Base-by-base conservation (phyloP, 2,888 invertebrate species). In the Rhamnusium bicolor region DNA sequence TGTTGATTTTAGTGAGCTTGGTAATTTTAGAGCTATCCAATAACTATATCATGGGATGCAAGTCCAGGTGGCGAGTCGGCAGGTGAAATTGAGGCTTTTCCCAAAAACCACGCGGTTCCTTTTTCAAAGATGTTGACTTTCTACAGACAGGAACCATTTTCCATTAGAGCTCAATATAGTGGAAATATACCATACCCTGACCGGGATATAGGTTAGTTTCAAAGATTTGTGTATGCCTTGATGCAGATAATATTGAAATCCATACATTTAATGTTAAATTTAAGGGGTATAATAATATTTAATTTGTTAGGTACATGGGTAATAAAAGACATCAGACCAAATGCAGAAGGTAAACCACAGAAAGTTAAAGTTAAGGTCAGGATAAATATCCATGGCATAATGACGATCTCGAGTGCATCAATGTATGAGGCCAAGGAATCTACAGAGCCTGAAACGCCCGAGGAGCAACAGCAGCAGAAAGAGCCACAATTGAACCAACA, bases 341-440 rank as follows among this genome's bases (percentile, higher is more conserved):
- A 94, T 27, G 88, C 94, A 0, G 96, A 96, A 76, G 98, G 98
- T 29, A 97, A 97, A 84, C 93, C 94, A n/a, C 95, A 96, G 77
- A 98, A 98, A 88, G 94, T 99, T 0, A 98, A 98, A 89, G 94
- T 99, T 3, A 99, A 98, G 90, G 96, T 97, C 5, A 92, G 98
- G 81, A 92, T 99, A 68, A 98, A 98, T 90, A 91, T 95, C 62
- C 95, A 99, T 87, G 99, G 99, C 63, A 94, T 98, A 74, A 94
- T 99, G 85, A 92, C 93, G 10, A 93, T 99, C 21, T 93, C 94
- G 10, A 95, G 95, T 67, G 99, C 99, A 3, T 93, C 95, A 0
- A 89, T 97, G 69, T 92, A 94, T 49, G 95, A 96, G 84, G 94
- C 94, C 84, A 93, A 93, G 83, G 92, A 91, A 74, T 89, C 90